phyloP scores from a whole-genome alignment of 2,113 vertebrate species.

The Gobio gobio region DNA sequence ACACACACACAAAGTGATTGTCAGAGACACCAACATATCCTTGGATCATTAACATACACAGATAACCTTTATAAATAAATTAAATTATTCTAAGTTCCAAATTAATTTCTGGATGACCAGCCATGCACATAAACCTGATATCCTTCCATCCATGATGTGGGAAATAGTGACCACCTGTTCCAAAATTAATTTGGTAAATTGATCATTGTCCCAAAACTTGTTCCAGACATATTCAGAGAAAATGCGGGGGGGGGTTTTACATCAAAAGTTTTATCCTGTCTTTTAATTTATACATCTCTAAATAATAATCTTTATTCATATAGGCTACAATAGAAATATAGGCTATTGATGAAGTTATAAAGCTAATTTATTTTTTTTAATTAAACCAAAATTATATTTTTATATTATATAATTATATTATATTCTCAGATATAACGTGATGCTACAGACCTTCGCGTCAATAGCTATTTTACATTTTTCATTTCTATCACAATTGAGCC shows the following conservation, averaged over 20 bases:
- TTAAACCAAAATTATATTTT: no score
- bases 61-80: background rate
- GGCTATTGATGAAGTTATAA: no score
- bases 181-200: background rate
- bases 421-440: no score
- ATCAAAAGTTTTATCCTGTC: background rate
- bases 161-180: background rate
- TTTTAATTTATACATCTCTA: background rate
- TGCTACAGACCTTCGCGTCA: background rate
- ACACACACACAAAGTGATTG: background rate
- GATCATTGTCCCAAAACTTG: no score
- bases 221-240: background rate
- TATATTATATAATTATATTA: no score
- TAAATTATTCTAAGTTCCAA: background rate
- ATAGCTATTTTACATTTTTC: background rate
- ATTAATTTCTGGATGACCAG: background rate
- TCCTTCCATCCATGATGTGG: background rate
- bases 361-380: no score
- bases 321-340: no score
- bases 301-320: no score
- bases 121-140: background rate
- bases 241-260: no score
- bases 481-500: constrained; percentile 4
- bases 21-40: background rate
- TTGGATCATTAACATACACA: background rate